Conservation (phyloP, 2,888 invertebrate species). For the Dinocampus coccinellae region DNA sequence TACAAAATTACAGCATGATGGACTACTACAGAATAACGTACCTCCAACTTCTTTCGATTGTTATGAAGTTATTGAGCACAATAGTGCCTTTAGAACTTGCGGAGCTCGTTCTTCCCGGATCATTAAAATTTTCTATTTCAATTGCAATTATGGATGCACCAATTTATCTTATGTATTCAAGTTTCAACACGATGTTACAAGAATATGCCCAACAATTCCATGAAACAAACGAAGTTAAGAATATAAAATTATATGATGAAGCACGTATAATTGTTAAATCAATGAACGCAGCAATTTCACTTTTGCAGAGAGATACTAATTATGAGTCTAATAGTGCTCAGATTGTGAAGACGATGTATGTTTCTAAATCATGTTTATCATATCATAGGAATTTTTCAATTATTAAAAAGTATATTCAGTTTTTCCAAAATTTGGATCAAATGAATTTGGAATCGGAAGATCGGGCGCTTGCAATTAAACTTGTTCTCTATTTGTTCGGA, state of each 20-base stretch:
- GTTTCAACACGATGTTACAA: constrained; percentile 66
- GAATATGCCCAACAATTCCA: constrained; percentile 69
- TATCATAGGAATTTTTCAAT: constrained; percentile 74
- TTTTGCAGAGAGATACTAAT: constrained; percentile 49
- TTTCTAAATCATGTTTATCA: constrained; percentile 73
- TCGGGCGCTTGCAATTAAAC: constrained; percentile 51
- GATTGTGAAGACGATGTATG: constrained; percentile 71
- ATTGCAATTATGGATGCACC: constrained; percentile 69
- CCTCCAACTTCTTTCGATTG: constrained; percentile 69
- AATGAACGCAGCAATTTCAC: constrained; percentile 66
- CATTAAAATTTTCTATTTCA: constrained; percentile 68
- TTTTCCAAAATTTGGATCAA: constrained; percentile 64
- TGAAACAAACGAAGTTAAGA: constrained; percentile 61
- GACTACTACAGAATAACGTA: constrained; percentile 68
- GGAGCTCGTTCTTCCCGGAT: constrained; percentile 67
- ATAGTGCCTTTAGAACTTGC: constrained; percentile 69
- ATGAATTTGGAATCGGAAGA: constrained; percentile 55
- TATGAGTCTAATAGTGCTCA: constrained; percentile 45
- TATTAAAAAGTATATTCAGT: constrained; percentile 70
- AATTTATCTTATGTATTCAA: constrained; percentile 69
- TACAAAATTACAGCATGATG: constrained; percentile 49
- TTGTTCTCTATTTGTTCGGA: constrained; percentile 73
- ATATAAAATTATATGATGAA: constrained; percentile 68
- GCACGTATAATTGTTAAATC: constrained; percentile 68
- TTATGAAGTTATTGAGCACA: constrained; percentile 64